Percentiles rank a stretch among this genome's conserved stretches.
These are phyloP conservation scores for Lepidochrysops patricia DNA, from an alignment of 2,888 invertebrate genomes.

Conservation along the genomic window DNA sequence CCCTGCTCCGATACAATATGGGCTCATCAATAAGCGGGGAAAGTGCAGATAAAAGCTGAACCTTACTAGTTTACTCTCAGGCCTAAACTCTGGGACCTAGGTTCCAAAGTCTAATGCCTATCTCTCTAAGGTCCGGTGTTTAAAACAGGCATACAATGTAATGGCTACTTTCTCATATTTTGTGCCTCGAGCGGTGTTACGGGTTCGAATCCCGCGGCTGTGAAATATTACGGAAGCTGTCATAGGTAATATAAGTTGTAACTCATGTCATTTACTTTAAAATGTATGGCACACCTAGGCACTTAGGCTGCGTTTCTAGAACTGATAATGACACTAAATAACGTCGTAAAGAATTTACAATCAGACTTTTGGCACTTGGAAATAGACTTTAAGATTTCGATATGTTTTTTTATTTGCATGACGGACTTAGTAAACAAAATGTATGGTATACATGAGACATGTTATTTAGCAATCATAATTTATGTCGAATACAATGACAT, in stretches of 20 bases:
- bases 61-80: not conserved
- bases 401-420: too few species aligned
- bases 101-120: too few species aligned
- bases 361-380: too few species aligned
- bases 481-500: too few species aligned
- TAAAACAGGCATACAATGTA: not conserved
- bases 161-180: not conserved
- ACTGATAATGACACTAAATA: too few species aligned
- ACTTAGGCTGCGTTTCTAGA: too few species aligned
- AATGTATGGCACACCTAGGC: not conserved
- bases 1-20: not conserved
- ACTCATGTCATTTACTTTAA: not conserved
- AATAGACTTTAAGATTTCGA: too few species aligned
- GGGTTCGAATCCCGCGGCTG: not conserved
- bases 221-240: not conserved
- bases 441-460: too few species aligned
- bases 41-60: conserved; percentile 11
- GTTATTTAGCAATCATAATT: too few species aligned
- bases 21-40: conserved; percentile 10
- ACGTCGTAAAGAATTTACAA: too few species aligned
- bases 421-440: too few species aligned
- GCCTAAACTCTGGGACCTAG: not conserved
- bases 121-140: not conserved
- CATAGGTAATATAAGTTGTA: not conserved
- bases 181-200: not conserved